These are phyloP conservation scores for Garra rufa DNA, from an alignment of 2,113 vertebrate species.

Conservation along the genomic window DNA sequence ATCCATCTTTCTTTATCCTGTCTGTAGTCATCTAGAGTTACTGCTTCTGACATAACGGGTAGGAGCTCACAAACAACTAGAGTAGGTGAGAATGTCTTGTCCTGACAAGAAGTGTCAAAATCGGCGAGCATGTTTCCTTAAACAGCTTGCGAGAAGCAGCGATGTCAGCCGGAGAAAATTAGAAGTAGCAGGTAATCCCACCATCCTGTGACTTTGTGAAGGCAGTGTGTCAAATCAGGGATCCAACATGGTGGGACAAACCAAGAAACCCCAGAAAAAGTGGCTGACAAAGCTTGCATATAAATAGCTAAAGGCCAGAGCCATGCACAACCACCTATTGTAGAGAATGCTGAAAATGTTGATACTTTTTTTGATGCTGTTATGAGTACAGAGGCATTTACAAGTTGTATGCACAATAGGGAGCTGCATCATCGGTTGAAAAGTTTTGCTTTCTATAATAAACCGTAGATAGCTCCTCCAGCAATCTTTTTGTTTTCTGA, in stretches of 20 bases:
- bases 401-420: too few species aligned
- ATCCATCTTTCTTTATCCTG: conserved; percentile 16
- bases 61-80: conserved; percentile 31
- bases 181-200: conserved; percentile 16
- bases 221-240: conserved; percentile 19
- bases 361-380: neutral
- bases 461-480: neutral
- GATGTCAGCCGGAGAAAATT: conserved; percentile 14
- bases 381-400: too few species aligned
- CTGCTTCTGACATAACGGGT: neutral
- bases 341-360: neutral
- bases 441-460: neutral
- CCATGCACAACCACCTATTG: neutral
- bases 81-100: conserved; percentile 19
- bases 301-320: neutral
- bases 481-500: neutral
- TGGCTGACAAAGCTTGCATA: neutral
- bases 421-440: neutral
- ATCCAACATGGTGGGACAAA: conserved; percentile 3
- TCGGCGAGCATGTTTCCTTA: conserved; percentile 13
- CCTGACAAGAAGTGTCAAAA: conserved; percentile 47
- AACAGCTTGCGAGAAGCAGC: neutral
- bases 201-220: neutral
- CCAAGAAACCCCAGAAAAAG: neutral
- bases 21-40: conserved; percentile 33